These are phyloP conservation scores for Coreoperca whiteheadi DNA, from an alignment of 2,113 vertebrate species.

Conservation along the genomic window DNA sequence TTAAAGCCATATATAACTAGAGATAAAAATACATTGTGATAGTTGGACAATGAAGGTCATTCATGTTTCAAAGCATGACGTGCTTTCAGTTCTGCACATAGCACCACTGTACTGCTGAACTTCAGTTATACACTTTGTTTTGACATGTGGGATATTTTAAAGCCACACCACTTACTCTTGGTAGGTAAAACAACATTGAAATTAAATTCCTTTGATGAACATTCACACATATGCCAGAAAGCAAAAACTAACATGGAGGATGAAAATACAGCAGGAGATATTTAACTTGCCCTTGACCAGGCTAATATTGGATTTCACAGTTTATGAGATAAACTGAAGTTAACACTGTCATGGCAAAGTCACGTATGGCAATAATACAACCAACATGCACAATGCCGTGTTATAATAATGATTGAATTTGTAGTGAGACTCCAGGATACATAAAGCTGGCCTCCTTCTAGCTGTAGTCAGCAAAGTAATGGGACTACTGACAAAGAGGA, in stretches of 20 bases:
- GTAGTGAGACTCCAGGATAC: not conserved
- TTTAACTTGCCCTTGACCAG: too few relatives aligned
- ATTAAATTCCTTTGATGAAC: not conserved
- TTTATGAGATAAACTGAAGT: too few relatives aligned
- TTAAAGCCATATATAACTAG: conserved; percentile 35
- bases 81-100: not conserved
- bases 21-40: conserved; percentile 48
- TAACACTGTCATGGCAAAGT: too few relatives aligned
- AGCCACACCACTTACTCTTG: not conserved
- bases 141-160: not conserved
- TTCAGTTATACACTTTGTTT: not conserved
- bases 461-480: conserved; percentile 15
- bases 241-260: not conserved
- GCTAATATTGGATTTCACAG: too few relatives aligned
- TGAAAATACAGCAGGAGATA: not conserved
- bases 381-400: too few relatives aligned
- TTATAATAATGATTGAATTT: too few relatives aligned
- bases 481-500: not conserved
- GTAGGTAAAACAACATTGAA: not conserved
- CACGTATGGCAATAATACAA: too few relatives aligned
- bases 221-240: not conserved
- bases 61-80: conserved; percentile 33
- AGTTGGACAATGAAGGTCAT: conserved; percentile 59
- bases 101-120: not conserved
- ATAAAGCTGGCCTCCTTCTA: not conserved